A percentile compares a stretch with the other conserved stretches of the same genome.
Evolutionary conservation across 2,113 vertebrate genomes (phyloP).

Genomic region (Coracopsis vasa): DNA sequence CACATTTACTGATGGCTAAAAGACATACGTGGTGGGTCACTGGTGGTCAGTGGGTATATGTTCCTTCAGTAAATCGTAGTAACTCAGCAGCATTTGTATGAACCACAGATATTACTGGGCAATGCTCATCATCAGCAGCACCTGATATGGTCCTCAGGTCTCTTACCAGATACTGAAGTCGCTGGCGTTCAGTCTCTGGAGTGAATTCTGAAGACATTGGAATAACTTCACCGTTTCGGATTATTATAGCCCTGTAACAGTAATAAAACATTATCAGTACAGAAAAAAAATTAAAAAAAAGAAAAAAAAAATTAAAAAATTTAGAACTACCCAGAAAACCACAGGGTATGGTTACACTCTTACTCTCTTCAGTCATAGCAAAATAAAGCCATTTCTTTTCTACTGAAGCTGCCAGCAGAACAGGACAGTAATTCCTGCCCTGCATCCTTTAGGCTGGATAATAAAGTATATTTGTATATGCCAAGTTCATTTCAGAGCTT

Average conservation of each 20-base stretch:
- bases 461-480: neutral
- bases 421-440: neutral
- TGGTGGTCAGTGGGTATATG: neutral
- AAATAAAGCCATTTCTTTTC: neutral
- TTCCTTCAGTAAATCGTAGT: neutral
- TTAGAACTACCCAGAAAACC: neutral
- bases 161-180: constrained; percentile 97
- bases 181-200: constrained; percentile 92
- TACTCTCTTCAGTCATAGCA: neutral
- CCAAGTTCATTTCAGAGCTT: constrained; percentile 19
- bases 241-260: constrained; percentile 89
- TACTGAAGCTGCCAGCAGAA: neutral
- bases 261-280: constrained; percentile 20
- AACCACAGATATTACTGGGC: neutral
- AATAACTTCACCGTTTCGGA: constrained; percentile 88
- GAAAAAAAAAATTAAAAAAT: neutral
- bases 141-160: neutral
- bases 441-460: neutral
- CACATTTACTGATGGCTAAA: neutral
- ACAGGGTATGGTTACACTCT: neutral
- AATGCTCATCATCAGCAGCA: neutral
- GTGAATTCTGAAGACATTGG: constrained; percentile 97
- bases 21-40: neutral
- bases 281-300: neutral
- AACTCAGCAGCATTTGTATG: neutral